Evolutionary conservation across 2,113 vertebrate species (phyloP).

Genomic region (Philantomba maxwellii): DNA sequence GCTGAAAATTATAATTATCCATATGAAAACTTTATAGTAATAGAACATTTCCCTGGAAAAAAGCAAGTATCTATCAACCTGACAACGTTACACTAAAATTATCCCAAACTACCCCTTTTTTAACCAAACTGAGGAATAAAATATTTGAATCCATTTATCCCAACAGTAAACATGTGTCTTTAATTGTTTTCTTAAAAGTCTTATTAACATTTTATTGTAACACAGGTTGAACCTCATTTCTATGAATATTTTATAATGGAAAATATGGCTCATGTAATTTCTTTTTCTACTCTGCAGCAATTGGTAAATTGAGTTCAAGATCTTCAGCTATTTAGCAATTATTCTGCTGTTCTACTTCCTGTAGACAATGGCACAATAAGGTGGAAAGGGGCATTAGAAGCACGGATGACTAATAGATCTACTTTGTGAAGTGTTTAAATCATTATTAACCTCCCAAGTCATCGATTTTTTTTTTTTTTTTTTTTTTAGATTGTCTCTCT

Average conservation of each 20-base stretch:
- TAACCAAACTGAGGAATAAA: conserved; percentile 11
- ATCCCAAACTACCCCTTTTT: background rate
- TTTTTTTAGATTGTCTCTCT: background rate
- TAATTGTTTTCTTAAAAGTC: conserved; percentile 32
- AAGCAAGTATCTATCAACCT: conserved; percentile 1
- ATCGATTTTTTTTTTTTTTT: background rate
- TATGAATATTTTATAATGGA: conserved; percentile 47
- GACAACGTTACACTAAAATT: background rate
- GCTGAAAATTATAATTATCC: conserved; percentile 13
- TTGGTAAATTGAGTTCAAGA: conserved; percentile 62
- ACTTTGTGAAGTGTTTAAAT: background rate
- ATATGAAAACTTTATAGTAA: background rate
- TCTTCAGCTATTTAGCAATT: conserved; percentile 50
- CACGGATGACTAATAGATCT: background rate
- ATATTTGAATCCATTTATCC: conserved; percentile 42
- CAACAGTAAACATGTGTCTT: conserved; percentile 45
- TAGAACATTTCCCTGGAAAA: conserved; percentile 32
- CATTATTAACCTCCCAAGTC: conserved; percentile 9
- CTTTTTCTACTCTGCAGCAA: conserved; percentile 25
- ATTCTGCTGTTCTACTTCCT: background rate
- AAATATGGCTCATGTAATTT: conserved; percentile 10
- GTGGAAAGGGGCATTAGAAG: background rate
- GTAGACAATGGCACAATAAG: background rate
- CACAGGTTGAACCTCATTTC: conserved; percentile 20
- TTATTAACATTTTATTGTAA: conserved; percentile 59